Evolutionary conservation across 1,140 invertebrate genomes (phyloP).

Genomic region (Phocides pigmalion): DNA sequence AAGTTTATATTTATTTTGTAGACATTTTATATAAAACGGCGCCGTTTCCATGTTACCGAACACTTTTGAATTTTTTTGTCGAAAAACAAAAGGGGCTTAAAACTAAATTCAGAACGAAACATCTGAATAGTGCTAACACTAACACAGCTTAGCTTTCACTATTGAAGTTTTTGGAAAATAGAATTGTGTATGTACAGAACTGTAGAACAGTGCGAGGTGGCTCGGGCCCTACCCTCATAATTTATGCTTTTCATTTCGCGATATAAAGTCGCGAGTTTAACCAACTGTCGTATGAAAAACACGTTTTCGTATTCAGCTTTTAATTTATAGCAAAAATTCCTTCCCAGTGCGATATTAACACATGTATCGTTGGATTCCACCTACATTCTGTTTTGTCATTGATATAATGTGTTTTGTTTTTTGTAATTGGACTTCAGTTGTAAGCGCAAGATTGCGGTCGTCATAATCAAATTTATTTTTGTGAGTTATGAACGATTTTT

Average conservation of each 20-base stretch:
- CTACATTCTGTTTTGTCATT: constrained; percentile 26
- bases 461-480: background rate
- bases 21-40: no score
- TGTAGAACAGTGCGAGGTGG: constrained; percentile 8
- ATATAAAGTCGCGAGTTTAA: constrained; percentile 68
- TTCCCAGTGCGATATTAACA: constrained; percentile 34
- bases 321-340: constrained; percentile 76
- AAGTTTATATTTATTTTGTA: no score
- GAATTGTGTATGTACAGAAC: constrained; percentile 16
- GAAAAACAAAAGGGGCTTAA: no score
- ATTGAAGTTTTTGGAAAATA: constrained; percentile 13
- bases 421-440: constrained; percentile 9
- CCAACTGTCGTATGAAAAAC: constrained; percentile 70
- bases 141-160: constrained; percentile 3
- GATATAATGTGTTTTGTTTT: constrained; percentile 9
- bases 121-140: no score
- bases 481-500: no score
- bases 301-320: constrained; percentile 59
- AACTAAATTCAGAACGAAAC: no score
- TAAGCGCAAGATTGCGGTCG: background rate
- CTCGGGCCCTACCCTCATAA: constrained; percentile 42
- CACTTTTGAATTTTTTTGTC: no score
- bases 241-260: constrained; percentile 79
- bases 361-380: constrained; percentile 24
- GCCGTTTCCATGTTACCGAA: no score